Evolutionary conservation across 2,113 vertebrate genomes (phyloP).

Genomic region (Natator depressus): DNA sequence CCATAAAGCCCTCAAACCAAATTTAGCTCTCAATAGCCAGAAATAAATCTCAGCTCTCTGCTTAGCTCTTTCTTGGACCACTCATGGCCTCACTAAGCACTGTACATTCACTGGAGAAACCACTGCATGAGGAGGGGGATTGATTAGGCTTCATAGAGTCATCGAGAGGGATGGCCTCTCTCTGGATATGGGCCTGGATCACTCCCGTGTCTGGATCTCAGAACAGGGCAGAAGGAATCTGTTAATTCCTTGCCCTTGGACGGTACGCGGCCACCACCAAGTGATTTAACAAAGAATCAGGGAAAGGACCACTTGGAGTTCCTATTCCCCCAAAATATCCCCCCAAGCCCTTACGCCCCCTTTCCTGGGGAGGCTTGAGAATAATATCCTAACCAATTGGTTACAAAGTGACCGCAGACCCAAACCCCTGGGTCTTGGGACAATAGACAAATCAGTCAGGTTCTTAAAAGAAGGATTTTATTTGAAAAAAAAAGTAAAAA

Average conservation of each 20-base stretch:
- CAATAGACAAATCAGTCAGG: too few species aligned
- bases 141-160: neutral
- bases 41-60: neutral
- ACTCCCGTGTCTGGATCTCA: accelerated
- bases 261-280: too few species aligned
- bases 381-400: too few species aligned
- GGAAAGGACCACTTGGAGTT: too few species aligned
- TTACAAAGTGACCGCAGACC: too few species aligned
- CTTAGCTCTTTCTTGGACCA: neutral
- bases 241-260: neutral
- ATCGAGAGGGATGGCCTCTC: neutral
- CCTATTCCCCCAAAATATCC: too few species aligned
- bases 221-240: neutral
- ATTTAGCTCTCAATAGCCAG: neutral
- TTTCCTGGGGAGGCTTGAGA: too few species aligned
- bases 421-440: too few species aligned
- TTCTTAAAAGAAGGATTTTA: too few species aligned
- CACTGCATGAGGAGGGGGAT: neutral
- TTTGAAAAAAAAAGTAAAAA: too few species aligned
- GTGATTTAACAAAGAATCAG: too few species aligned
- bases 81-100: neutral
- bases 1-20: accelerated
- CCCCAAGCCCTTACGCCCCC: too few species aligned
- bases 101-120: neutral
- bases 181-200: neutral